Evolutionary conservation across 2,888 invertebrate species (phyloP), one percentile per base, ranked within the genome.

Genomic region (Blera fallax): DNA sequence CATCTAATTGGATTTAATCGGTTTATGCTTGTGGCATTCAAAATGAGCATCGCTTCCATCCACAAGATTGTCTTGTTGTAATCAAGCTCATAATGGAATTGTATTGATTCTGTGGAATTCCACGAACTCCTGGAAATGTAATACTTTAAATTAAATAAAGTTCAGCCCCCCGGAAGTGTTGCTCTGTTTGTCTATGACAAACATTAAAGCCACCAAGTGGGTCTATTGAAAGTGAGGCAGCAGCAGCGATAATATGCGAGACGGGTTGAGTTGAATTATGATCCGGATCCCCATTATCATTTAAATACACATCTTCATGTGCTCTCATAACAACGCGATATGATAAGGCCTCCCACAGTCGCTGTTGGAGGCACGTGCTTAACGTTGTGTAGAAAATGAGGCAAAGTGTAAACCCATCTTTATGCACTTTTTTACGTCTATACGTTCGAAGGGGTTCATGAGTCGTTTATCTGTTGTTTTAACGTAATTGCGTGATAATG

Each of bases 1-100:
- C 48, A 27, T 60, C 11, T 72, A 60, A 72, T 72, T 72, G 60
- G 37, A 60, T 72, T 72, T 50, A 60, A 60, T 72, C 37, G 60
- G 60, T 60, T 48, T 72, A 60, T 50, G 72, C 37, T 45, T 50
- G 58, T 60, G 72, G 72, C 34, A 72, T 37, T 27, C n/a, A 21
- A 48, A 54, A 29, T 29, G 29, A 54, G 29, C 14, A 54, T 1
- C 54, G 16, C 32, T 14, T 54, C 54, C 32, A 54, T 2, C 54
- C 16, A 16, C 32, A 21, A 10, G 21, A 18, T 21, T 21, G 21
- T 21, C 5, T 21, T 37, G 18, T 54, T 54, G 54, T 29, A 27
- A 29, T 54, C 8, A 52, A 52, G 14, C 58, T 10, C 6, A 8
- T 56, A 32, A 32, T 32, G 10, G 18, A 10, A n/a, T 21, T 11